A percentile compares a stretch with the other conserved stretches of the same genome.
Conservation (phyloP, 2,797 vertebrate species). For the Hypotaenidia philippensis region DNA sequence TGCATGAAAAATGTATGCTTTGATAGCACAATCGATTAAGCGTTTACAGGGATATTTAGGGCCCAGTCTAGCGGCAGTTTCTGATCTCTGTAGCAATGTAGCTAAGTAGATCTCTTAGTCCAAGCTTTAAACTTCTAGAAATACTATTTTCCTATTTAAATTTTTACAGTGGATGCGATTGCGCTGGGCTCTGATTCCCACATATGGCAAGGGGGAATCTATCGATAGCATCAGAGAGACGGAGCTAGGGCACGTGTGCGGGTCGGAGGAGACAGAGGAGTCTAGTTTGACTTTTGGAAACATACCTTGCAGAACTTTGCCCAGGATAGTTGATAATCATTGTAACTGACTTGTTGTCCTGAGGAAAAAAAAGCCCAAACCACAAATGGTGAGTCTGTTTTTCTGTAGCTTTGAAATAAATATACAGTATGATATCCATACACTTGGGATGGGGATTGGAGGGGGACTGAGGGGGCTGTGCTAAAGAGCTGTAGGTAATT, state of each 20-base stretch:
- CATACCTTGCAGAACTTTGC: slow-evolving; percentile 95
- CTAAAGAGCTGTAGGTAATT: neutral
- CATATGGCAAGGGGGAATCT: neutral
- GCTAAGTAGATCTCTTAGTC: neutral
- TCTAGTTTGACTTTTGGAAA: neutral
- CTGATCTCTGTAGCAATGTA: neutral
- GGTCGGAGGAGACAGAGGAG: neutral
- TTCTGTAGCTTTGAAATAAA: neutral
- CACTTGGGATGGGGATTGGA: neutral
- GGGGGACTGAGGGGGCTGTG: neutral
- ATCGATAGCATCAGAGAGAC: neutral
- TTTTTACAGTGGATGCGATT: neutral
- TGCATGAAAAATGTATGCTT: neutral
- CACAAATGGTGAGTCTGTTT: neutral
- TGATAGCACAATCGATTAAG: neutral
- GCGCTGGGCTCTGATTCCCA: neutral
- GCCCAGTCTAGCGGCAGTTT: neutral
- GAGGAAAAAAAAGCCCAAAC: neutral
- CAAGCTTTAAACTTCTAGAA: neutral
- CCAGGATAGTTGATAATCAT: slow-evolving; percentile 92
- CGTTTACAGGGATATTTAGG: neutral
- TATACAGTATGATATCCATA: neutral
- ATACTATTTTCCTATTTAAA: neutral
- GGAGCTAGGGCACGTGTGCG: accelerated
- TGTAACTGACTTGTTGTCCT: slow-evolving; percentile 88